Evolutionary conservation across 2,797 vertebrate species (phyloP).

Genomic region (Xerus rutilus): DNA sequence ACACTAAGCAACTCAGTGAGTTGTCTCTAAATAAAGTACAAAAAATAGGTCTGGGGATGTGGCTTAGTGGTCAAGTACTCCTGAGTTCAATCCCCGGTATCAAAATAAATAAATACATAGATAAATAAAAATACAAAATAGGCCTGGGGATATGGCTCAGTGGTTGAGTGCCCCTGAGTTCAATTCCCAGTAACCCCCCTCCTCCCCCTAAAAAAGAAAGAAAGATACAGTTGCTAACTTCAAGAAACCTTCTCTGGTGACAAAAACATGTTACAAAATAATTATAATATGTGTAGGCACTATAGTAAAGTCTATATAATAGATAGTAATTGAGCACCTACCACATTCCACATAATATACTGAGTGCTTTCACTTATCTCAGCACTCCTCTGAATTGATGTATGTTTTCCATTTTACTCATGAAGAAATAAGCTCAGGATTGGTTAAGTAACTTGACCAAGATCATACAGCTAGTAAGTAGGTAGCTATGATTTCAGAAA

Average conservation of each 20-base stretch:
- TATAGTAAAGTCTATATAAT: slow-evolving; percentile 3
- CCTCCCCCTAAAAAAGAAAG: neutral
- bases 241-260: slow-evolving; percentile 59
- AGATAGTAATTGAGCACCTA: slow-evolving; percentile 26
- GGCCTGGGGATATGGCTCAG: too few relatives aligned
- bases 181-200: too few relatives aligned
- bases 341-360: slow-evolving; percentile 11
- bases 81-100: too few relatives aligned
- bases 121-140: too few relatives aligned
- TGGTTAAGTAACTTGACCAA: slow-evolving; percentile 54
- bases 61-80: too few relatives aligned
- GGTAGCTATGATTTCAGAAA: slow-evolving; percentile 11
- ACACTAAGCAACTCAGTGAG: too few relatives aligned
- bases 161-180: too few relatives aligned
- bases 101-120: too few relatives aligned
- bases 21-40: too few relatives aligned
- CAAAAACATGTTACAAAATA: slow-evolving; percentile 43
- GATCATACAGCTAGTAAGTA: slow-evolving; percentile 28
- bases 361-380: slow-evolving; percentile 43
- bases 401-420: slow-evolving; percentile 12
- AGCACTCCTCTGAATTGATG: slow-evolving; percentile 19
- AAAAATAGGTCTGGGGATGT: too few relatives aligned
- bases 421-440: slow-evolving; percentile 53
- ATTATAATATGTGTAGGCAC: neutral
- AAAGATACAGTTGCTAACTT: slow-evolving; percentile 32